Evolutionary conservation across 1,140 invertebrate genomes (phyloP), one percentile per base, ranked within the genome.

Genomic region (Asobara japonica): DNA sequence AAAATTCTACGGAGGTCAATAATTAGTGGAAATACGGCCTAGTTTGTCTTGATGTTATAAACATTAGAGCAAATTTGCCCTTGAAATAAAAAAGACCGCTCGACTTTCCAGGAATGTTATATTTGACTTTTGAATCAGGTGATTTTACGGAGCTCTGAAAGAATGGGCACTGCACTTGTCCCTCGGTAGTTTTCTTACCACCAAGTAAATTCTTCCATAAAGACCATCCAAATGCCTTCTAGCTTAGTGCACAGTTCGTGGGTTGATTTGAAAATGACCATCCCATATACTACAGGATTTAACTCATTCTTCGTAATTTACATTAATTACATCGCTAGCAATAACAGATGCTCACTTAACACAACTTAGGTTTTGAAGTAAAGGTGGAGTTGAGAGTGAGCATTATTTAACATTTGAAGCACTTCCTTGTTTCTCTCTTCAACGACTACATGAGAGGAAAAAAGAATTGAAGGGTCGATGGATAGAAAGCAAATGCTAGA

Each of bases 81-180:
- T n/a, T n/a, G n/a, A n/a, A n/a, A n/a, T n/a, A n/a, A n/a, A n/a
- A n/a, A n/a, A n/a, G n/a, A n/a, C 6, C 18, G 41, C n/a, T 48
- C 1, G 41, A 48, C 18, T 36, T 5, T 18, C 18, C 3, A 20
- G 20, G 68, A 66, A 79, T 73, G 73, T 77, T 81, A 79, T 81
- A 81, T 81, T 81, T 80, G 77, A 81, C 77, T 81, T 80, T 60
- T 41, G 74, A 80, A 80, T 80, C 79, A 78, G 77, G 71, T 72
- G 75, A 65, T 48, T 81, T 71, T 74, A 76, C 78, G 76, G 30
- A 36, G 33, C 33, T 61, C 56, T 75, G 62, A 22, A 67, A 13
- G 11, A 27, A 48, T 41, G 29, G 16, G 36, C 38, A 29, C 56
- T 67, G 65, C 33, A 30, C 16, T 48, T 69, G 33, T 51, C 48